These are phyloP conservation scores for Holacanthella duospinosa DNA, from an alignment of 2,888 invertebrate species.

Conservation along the genomic window DNA sequence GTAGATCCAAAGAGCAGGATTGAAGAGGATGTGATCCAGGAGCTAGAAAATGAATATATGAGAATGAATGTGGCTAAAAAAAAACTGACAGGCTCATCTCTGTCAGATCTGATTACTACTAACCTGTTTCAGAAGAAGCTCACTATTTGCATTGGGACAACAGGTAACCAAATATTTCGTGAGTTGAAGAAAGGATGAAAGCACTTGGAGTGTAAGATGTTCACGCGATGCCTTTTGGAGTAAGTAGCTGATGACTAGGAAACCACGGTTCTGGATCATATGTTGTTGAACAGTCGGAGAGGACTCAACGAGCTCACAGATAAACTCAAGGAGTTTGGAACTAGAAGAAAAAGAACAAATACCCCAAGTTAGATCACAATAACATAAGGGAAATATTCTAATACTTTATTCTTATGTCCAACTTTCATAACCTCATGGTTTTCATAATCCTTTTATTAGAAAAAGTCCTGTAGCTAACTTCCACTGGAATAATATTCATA, in stretches of 20 bases:
- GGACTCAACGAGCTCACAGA: conserved; percentile 92
- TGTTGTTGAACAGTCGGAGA: conserved; percentile 98
- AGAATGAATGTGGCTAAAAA: not conserved
- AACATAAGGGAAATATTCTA: too few relatives aligned
- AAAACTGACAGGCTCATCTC: too few relatives aligned
- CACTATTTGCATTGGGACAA: conserved; percentile 74
- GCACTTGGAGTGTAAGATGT: conserved; percentile 85
- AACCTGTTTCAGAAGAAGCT: conserved; percentile 84
- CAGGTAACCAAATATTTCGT: conserved; percentile 89
- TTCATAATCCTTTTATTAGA: too few relatives aligned
- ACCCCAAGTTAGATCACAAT: not conserved
- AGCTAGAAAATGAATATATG: conserved; percentile 50
- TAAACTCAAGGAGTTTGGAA: conserved; percentile 90
- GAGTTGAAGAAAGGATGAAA: conserved; percentile 79
- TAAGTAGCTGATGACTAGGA: conserved; percentile 95
- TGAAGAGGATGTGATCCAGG: conserved; percentile 97
- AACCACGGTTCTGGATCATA: conserved; percentile 97
- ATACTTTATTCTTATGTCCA: too few relatives aligned
- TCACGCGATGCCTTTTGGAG: conserved; percentile 84
- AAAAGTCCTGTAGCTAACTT: too few relatives aligned
- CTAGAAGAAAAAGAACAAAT: conserved; percentile 44
- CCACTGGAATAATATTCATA: too few relatives aligned
- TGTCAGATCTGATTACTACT: too few relatives aligned
- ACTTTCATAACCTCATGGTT: too few relatives aligned
- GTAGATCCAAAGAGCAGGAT: conserved; percentile 98